A percentile compares a stretch with the other conserved stretches of the same genome.
Conservation (phyloP, 1,140 invertebrate species). For the Lordiphosa stackelbergi region DNA sequence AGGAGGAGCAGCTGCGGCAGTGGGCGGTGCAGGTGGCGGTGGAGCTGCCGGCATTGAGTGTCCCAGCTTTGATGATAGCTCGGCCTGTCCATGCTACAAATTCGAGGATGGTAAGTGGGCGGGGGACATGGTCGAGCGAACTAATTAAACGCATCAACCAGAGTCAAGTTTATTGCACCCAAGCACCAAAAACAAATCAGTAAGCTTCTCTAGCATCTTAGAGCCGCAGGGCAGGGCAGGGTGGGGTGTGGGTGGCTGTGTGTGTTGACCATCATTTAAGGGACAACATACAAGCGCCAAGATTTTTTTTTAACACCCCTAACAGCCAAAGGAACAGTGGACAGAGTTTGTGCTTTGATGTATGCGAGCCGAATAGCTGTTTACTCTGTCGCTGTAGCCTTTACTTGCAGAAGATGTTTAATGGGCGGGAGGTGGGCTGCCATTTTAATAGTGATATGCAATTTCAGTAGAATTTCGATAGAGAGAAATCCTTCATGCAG, state of each 20-base stretch:
- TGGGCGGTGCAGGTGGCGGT: conserved; percentile 1
- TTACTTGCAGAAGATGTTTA: too few relatives aligned
- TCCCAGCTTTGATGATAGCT: conserved; percentile 84
- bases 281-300: conserved; percentile 3
- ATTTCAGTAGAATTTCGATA: too few relatives aligned
- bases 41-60: conserved; percentile 78
- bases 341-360: too few relatives aligned
- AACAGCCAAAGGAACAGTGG: too few relatives aligned
- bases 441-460: too few relatives aligned
- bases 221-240: not conserved
- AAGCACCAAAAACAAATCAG: conserved; percentile 39
- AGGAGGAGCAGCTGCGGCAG: not conserved
- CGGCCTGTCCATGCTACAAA: conserved; percentile 92
- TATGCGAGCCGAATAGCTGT: not conserved
- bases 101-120: conserved; percentile 86
- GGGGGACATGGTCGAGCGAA: conserved; percentile 29
- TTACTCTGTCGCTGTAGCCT: not conserved
- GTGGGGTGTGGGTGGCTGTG: conserved; percentile 1
- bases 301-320: too few relatives aligned
- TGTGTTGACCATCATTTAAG: conserved; percentile 33
- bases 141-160: conserved; percentile 49
- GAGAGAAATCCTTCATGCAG: too few relatives aligned
- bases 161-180: conserved; percentile 52
- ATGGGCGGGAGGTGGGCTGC: too few relatives aligned
- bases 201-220: conserved; percentile 4